A percentile compares a stretch with the other conserved stretches of the same genome.
These are phyloP conservation scores for Saguinus midas DNA, from an alignment of 2,113 vertebrate species.

Conservation along the genomic window DNA sequence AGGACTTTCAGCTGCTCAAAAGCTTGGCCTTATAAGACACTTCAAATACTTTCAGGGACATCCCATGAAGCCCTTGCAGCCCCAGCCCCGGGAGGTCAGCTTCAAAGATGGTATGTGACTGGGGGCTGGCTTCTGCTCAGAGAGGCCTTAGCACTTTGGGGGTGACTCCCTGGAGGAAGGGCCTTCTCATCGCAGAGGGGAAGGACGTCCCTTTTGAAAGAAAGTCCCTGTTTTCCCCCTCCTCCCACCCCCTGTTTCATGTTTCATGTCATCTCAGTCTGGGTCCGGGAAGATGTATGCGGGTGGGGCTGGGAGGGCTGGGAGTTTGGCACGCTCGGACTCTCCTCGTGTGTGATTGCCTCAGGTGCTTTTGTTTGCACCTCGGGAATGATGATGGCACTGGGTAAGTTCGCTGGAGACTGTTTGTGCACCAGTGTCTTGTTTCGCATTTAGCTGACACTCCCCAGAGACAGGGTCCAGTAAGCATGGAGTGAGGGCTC, in stretches of 20 bases:
- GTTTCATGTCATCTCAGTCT: not conserved
- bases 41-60: constrained; percentile 78
- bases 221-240: not conserved
- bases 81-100: constrained; percentile 70
- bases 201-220: constrained; percentile 76
- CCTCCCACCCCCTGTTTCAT: not conserved
- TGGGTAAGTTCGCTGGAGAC: not conserved
- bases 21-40: constrained; percentile 70
- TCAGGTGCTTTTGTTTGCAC: rapidly evolving
- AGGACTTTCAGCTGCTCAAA: not conserved
- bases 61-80: constrained; percentile 74
- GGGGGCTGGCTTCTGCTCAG: constrained; percentile 77
- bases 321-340: too few relatives aligned
- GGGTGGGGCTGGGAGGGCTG: too few relatives aligned
- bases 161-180: constrained; percentile 76
- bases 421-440: not conserved
- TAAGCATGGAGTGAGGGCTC: rapidly evolving
- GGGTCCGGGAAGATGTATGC: not conserved
- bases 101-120: constrained; percentile 81
- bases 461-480: not conserved
- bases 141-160: constrained; percentile 68
- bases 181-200: constrained; percentile 77
- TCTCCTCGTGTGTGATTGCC: rapidly evolving
- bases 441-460: rapidly evolving
- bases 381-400: rapidly evolving